Percentiles rank a stretch among this genome's conserved stretches.
phyloP scores from a whole-genome alignment of 2,797 vertebrate species.

The Epinephelus awoara region DNA sequence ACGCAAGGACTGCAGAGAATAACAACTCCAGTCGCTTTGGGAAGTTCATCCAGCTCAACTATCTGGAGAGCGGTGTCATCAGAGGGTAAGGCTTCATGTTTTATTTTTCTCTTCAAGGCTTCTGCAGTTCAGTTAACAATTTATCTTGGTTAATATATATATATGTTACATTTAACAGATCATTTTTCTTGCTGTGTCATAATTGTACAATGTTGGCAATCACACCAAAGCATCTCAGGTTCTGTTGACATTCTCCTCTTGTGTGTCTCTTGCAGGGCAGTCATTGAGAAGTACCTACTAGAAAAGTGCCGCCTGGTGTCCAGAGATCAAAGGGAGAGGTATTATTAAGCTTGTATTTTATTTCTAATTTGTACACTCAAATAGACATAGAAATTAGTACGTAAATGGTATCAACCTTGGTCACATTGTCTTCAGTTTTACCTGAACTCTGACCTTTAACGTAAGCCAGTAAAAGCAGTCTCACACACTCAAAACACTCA shows the following conservation, averaged over 20 bases:
- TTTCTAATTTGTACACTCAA: neutral
- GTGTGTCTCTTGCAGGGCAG: slow-evolving; percentile 86
- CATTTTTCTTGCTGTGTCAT: neutral
- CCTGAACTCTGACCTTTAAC: slow-evolving; percentile 1
- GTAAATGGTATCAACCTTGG: neutral
- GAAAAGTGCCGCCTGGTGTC: slow-evolving; percentile 95
- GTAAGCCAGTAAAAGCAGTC: neutral
- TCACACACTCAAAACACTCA: neutral
- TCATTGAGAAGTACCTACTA: slow-evolving; percentile 95
- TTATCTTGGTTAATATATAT: slow-evolving; percentile 12
- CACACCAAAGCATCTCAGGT: neutral
- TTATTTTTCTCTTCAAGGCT: neutral
- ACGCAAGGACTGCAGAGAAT: slow-evolving; percentile 94
- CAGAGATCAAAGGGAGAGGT: slow-evolving; percentile 93
- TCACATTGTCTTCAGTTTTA: neutral
- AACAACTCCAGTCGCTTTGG: slow-evolving; percentile 98
- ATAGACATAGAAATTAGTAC: neutral
- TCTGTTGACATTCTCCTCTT: slow-evolving; percentile 35
- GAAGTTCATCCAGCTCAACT: slow-evolving; percentile 98
- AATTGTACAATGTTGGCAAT: neutral
- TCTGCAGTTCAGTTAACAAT: neutral
- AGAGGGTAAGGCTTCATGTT: slow-evolving; percentile 88
- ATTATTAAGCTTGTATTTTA: slow-evolving; percentile 12
- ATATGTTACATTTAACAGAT: neutral
- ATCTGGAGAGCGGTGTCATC: slow-evolving; percentile 94